Percentiles rank a stretch among this genome's conserved stretches.
Conservation (phyloP, 2,888 invertebrate species). For the Drosophila mercatorum region DNA sequence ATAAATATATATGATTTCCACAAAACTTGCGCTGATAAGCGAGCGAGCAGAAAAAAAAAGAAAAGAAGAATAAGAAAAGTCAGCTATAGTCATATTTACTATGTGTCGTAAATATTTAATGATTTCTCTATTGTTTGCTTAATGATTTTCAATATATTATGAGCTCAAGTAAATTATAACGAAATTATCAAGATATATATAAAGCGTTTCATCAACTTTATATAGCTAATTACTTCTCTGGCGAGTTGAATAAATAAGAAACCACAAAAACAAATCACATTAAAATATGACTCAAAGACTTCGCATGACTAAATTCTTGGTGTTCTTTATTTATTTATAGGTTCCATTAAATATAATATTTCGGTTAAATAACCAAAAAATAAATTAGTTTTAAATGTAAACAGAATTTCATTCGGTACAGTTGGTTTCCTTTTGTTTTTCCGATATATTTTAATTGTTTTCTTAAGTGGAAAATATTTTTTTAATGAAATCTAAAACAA, state of each 20-base stretch:
- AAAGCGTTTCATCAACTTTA: neutral
- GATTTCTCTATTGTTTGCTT: constrained; percentile 38
- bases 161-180: constrained; percentile 4
- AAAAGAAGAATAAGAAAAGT: constrained; percentile 8
- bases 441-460: neutral
- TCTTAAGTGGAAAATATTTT: constrained; percentile 6
- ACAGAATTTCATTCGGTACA: constrained; percentile 16
- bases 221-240: neutral
- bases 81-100: constrained; percentile 30
- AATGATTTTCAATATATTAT: constrained; percentile 29
- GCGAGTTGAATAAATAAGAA: neutral
- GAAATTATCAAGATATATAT: neutral
- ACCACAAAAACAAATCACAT: constrained; percentile 22
- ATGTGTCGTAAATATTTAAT: constrained; percentile 52
- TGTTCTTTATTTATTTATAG: constrained; percentile 4
- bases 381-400: neutral
- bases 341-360: constrained; percentile 15
- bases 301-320: constrained; percentile 14
- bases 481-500: constrained; percentile 33
- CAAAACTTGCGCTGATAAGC: constrained; percentile 61
- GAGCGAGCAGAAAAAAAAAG: neutral
- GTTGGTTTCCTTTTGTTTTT: constrained; percentile 7
- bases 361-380: constrained; percentile 13
- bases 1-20: constrained; percentile 35
- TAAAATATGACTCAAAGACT: constrained; percentile 7